Evolutionary conservation across 2,797 vertebrate genomes (phyloP), one percentile per base, ranked within the genome.

Genomic region (Podargus strigoides): DNA sequence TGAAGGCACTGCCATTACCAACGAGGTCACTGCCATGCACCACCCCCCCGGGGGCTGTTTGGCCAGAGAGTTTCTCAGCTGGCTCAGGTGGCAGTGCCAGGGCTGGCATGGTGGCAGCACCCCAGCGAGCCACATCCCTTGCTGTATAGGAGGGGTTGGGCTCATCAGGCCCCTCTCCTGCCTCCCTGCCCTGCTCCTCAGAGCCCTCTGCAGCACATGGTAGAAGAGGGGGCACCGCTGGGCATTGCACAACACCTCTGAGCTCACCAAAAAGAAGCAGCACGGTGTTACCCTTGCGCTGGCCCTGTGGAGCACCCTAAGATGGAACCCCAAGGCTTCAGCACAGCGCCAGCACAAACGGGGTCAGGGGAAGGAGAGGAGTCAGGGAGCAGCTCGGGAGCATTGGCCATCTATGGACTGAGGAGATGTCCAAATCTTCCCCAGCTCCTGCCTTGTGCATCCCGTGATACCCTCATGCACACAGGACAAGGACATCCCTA

Each of bases 381-480:
- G 42, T 14, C 32, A 10, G 12, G 42, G 72, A 34, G 72, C 50
- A 77, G 58, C 10, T 77, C 6, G 1, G 58, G 10, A 77, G n/a
- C 23, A 24, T 58, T 13, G 22, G 34, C 10, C 10, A 28, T 3
- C 32, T 1, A 0, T 10, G 27, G 59, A 36, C 19, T 17, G 52
- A 52, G 52, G 60, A n/a, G n/a, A n/a, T n/a, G 15, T 62, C 41
- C 41, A 49, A 60, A n/a, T 22, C 59, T 24, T 36, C 24, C n/a
- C 34, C 49, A 53, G 30, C 13, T 39, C 37, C 34, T 1, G 56
- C 70, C n/a, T 60, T 2, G 1, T 37, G 12, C 49, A 56, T 27
- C 63, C 26, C 3, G 0, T 0, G 1, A 20, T 19, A 22, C 7
- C 10, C 41, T 24, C 27, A n/a, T 0, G 19, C 27, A 0, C 14